A percentile compares a stretch with the other conserved stretches of the same genome.
These are phyloP conservation scores for Taxidea taxus DNA, from an alignment of 2,113 vertebrate genomes.

Conservation along the genomic window DNA sequence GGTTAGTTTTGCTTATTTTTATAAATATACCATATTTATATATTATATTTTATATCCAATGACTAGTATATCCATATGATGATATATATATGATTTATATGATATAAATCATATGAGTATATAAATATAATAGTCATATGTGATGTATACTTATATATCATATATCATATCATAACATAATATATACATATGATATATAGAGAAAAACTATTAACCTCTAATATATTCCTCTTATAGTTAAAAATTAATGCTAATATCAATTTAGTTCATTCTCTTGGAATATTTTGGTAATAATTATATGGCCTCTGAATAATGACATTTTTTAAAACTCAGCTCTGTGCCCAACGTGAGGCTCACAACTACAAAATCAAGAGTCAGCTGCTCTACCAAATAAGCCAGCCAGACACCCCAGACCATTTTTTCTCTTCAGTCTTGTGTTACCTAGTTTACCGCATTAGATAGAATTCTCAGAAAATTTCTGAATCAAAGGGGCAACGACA, in stretches of 20 bases:
- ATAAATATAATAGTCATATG: not conserved
- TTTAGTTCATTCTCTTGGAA: not conserved
- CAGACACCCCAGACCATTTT: not conserved
- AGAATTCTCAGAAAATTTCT: not conserved
- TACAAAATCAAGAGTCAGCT: not conserved
- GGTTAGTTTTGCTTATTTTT: not conserved
- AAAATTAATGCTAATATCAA: not conserved
- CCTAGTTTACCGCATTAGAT: not conserved
- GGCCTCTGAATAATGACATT: not conserved
- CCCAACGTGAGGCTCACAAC: not conserved
- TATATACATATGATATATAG: not conserved
- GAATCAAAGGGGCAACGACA: not conserved
- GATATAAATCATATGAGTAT: not conserved
- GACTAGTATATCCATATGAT: not conserved
- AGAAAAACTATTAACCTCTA: not conserved
- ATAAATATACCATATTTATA: not conserved
- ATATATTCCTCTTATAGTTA: not conserved
- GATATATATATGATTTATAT: not conserved
- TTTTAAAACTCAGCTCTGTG: not conserved
- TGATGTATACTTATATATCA: not conserved
- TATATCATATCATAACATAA: not conserved
- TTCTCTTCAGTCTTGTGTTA: not conserved
- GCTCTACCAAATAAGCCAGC: not conserved
- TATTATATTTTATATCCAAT: not conserved
- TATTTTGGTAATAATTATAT: not conserved